Evolutionary conservation across 2,113 vertebrate species (phyloP).

Genomic region (Centropristis striata): DNA sequence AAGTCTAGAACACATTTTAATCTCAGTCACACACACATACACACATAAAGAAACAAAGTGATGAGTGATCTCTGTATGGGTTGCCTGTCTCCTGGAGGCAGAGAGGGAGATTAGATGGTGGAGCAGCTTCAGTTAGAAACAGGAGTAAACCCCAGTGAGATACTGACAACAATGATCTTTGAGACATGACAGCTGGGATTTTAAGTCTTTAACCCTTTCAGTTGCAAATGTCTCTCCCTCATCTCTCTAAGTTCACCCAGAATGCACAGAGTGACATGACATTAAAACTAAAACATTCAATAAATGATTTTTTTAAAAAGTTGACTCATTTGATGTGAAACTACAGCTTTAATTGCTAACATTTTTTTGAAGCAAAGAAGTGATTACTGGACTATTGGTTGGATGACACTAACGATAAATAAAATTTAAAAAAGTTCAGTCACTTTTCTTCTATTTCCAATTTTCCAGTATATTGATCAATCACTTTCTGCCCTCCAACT

Average conservation of each 20-base stretch:
- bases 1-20: constrained; percentile 49
- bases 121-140: constrained; percentile 23
- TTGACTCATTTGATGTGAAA: neutral
- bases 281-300: neutral
- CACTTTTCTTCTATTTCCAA: too few relatives aligned
- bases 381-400: too few relatives aligned
- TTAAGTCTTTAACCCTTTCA: constrained; percentile 28
- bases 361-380: neutral
- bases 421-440: too few relatives aligned
- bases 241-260: constrained; percentile 7
- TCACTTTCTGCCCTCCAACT: too few relatives aligned
- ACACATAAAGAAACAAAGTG: constrained; percentile 29
- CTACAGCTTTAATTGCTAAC: neutral
- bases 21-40: neutral
- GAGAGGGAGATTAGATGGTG: constrained; percentile 39
- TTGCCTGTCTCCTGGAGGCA: constrained; percentile 57
- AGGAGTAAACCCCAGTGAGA: constrained; percentile 30
- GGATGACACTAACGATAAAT: too few relatives aligned
- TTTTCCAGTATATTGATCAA: too few relatives aligned
- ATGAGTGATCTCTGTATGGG: constrained; percentile 54
- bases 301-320: neutral
- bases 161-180: constrained; percentile 37
- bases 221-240: constrained; percentile 27
- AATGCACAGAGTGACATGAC: neutral
- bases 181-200: constrained; percentile 26